Percentiles rank a stretch among this genome's conserved stretches.
Conservation (phyloP, 1,140 invertebrate genomes). For the Cylas formicarius region DNA sequence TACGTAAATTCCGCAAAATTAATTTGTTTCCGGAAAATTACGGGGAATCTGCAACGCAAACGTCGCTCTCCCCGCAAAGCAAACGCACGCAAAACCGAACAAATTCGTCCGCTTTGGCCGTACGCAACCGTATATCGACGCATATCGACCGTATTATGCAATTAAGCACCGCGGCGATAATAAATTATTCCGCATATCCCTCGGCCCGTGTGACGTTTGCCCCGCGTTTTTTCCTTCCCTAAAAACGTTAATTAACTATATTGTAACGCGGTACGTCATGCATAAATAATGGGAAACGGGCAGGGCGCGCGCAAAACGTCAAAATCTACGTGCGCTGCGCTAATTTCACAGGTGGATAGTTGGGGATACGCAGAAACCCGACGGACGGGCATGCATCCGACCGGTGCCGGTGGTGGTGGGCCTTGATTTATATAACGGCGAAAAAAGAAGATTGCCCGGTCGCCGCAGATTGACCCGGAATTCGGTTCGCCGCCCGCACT, state of each 20-base stretch:
- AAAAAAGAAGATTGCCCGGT: slow-evolving; percentile 21
- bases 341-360: slow-evolving; percentile 22
- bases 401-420: slow-evolving; percentile 7
- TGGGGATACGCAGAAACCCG: slow-evolving; percentile 18
- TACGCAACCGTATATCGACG: too few species aligned
- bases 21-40: too few species aligned
- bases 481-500: slow-evolving; percentile 6
- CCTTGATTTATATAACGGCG: slow-evolving; percentile 13
- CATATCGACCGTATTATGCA: slow-evolving; percentile 16
- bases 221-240: slow-evolving; percentile 1
- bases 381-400: slow-evolving; percentile 14
- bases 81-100: too few species aligned
- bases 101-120: too few species aligned
- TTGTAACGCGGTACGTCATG: slow-evolving; percentile 17
- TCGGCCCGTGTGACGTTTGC: neutral
- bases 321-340: slow-evolving; percentile 16
- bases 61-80: too few species aligned
- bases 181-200: slow-evolving; percentile 9
- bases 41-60: too few species aligned
- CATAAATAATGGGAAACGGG: slow-evolving; percentile 18
- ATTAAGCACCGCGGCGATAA: slow-evolving; percentile 17
- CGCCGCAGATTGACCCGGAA: slow-evolving; percentile 9
- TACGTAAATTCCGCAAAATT: too few species aligned
- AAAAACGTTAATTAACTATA: slow-evolving; percentile 21
- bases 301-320: slow-evolving; percentile 16